Base-by-base conservation (phyloP, 1,140 invertebrate species). In the Oscheius sp. region DNA sequence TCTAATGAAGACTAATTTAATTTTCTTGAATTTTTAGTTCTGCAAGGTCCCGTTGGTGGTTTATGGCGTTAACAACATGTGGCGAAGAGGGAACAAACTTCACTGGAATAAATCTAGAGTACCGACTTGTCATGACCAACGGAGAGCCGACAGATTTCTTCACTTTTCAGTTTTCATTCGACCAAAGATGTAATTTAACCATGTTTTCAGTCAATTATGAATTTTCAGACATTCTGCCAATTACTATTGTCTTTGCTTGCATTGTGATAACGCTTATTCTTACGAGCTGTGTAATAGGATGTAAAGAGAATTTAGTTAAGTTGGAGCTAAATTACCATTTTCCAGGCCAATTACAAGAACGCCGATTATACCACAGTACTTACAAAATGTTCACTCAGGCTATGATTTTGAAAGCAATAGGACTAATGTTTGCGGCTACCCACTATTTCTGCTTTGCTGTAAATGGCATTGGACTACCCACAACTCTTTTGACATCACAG, bases 101-200 rank as follows among this genome's bases (percentile, higher is more conserved):
- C 1, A 61, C 49, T 20, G 84, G 83, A 32, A 68, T 84, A 2
- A 88, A 90, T 77, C 79, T 91, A 1, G 88, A 87, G 49, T 92
- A 92, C 79, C 87, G 88, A 70, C 88, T 92, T 72, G 84, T 89
- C 36, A 87, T 94, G 90, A 93, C 91, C 0, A 95, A 95, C 85
- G 91, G 90, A 4, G 86, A 88, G 1, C 86, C 87, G 15, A 89
- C 89, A 0, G 90, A 91, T 82, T 90, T 90, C 76, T 92, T 91
- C 90, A 89, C 90, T 79, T 88, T 91, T 80, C 92, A 95, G 83
- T 93, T 93, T 83, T 94, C 92, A 0, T 92, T 92, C 42, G 93
- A 95, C 85, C 91, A 95, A 88, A 93, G 94, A 85, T 93, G 92
- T 92, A 89, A 91, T 91, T 88, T 74, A 46, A 45, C 28, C 58